Evolutionary conservation across 2,113 vertebrate genomes (phyloP).

Genomic region (Etia nguti): DNA sequence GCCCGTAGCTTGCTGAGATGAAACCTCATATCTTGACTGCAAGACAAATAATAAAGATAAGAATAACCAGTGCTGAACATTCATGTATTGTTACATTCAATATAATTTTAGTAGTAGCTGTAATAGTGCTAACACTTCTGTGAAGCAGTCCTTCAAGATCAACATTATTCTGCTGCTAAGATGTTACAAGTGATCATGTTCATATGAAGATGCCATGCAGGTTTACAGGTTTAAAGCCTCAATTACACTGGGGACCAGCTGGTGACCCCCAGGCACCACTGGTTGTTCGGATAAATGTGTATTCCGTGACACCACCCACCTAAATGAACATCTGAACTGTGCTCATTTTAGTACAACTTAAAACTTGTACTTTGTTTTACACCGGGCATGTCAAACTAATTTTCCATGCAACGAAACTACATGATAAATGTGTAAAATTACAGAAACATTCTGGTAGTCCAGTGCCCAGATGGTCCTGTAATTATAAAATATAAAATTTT

Average conservation of each 20-base stretch:
- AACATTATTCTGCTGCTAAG: neutral
- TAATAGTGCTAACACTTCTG: neutral
- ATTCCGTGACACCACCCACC: neutral
- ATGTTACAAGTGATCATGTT: neutral
- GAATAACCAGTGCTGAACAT: neutral
- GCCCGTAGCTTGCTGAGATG: conserved; percentile 49
- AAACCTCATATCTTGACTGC: conserved; percentile 71
- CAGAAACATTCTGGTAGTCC: neutral
- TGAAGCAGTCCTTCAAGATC: neutral
- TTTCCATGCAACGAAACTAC: neutral
- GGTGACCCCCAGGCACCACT: neutral
- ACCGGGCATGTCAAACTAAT: neutral
- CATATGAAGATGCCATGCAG: neutral
- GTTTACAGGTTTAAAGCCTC: neutral
- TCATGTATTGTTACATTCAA: neutral
- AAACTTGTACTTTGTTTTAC: neutral
- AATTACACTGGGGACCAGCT: neutral
- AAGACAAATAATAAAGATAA: neutral
- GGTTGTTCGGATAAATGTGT: neutral
- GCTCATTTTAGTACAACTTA: neutral
- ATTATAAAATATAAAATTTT: neutral
- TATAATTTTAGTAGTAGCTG: neutral
- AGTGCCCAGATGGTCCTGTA: neutral
- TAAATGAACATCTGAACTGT: neutral
- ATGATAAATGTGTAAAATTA: neutral